Evolutionary conservation across 1,140 invertebrate species (phyloP).

Genomic region (Kradibia gibbosae): DNA sequence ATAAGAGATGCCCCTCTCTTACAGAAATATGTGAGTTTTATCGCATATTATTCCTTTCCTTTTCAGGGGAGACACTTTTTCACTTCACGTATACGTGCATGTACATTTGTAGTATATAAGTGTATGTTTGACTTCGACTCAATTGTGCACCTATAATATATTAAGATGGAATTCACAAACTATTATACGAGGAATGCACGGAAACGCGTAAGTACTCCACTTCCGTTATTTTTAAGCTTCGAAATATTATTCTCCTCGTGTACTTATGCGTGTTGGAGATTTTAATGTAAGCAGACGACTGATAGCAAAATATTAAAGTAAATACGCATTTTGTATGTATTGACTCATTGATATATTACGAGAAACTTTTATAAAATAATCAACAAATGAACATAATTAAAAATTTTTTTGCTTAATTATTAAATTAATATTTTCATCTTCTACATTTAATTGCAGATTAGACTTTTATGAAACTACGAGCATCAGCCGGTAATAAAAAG

Average conservation of each 20-base stretch:
- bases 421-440: too few species aligned
- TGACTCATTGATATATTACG: not conserved
- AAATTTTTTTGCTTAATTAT: too few species aligned
- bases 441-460: too few species aligned
- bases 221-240: not conserved
- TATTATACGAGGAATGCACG: not conserved
- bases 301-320: not conserved
- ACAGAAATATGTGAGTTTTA: not conserved
- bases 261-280: not conserved
- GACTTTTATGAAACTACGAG: too few species aligned
- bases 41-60: not conserved
- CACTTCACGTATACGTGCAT: not conserved
- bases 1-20: slow-evolving; percentile 21
- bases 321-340: not conserved
- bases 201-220: not conserved
- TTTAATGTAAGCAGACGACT: not conserved
- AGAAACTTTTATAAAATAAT: not conserved
- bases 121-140: too few species aligned
- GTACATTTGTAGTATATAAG: too few species aligned
- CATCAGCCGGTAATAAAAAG: too few species aligned
- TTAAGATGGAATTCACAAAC: not conserved
- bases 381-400: too few species aligned
- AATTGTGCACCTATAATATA: not conserved
- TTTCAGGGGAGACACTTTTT: not conserved
- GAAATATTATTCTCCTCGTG: not conserved